phyloP scores from a whole-genome alignment of 2,113 vertebrate genomes.

The Scalopus aquaticus region DNA sequence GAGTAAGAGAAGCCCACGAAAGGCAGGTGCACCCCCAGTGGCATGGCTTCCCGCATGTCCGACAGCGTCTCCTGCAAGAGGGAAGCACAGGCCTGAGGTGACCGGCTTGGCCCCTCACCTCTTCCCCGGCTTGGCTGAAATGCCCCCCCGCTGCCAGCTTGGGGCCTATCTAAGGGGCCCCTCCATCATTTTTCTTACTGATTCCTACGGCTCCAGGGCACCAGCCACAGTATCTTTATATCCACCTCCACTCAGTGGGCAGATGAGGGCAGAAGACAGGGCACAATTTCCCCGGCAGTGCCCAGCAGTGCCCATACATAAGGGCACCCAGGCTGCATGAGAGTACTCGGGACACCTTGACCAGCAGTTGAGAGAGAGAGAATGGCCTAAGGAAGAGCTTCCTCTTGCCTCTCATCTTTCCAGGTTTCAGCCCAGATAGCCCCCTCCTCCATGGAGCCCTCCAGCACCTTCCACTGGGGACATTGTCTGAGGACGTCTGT shows the following conservation, averaged over 20 bases:
- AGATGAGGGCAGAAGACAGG: not conserved
- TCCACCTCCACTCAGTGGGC: not conserved
- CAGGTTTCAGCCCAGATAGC: not conserved
- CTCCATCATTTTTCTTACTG: not conserved
- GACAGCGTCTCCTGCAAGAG: conserved; percentile 85
- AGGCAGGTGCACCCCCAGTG: conserved; percentile 88
- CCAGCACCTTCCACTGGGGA: not conserved
- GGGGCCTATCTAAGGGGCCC: not conserved
- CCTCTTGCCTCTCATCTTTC: not conserved
- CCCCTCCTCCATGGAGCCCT: not conserved
- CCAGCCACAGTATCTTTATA: not conserved
- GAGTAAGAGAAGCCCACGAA: conserved; percentile 92
- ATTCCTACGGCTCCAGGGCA: not conserved
- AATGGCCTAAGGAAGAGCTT: not conserved
- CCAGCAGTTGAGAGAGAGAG: not conserved
- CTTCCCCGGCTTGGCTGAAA: not conserved
- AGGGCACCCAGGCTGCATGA: not conserved
- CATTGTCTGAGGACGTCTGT: not conserved
- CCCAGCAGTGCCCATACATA: not conserved
- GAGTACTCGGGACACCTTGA: not conserved
- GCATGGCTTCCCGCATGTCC: conserved; percentile 85
- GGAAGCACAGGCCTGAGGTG: not conserved
- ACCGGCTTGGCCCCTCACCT: not conserved
- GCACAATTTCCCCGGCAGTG: not conserved
- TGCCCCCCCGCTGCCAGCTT: not conserved